Conservation (phyloP, 2,113 vertebrate species). For the Mellivora capensis region DNA sequence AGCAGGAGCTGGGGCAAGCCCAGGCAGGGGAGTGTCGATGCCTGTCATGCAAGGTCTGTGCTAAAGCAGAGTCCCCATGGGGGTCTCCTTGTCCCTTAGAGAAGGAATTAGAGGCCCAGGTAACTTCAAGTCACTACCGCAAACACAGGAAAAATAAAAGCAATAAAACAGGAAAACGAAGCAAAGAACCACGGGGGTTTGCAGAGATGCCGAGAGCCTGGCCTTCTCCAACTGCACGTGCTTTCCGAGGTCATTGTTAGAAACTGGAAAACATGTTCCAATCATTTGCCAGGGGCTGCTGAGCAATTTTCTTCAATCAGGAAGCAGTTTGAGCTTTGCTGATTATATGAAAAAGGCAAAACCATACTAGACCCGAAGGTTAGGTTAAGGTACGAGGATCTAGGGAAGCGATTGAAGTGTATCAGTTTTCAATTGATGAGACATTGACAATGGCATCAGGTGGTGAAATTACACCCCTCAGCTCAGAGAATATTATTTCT, state of each 20-base stretch:
- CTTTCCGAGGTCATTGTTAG: conserved; percentile 44
- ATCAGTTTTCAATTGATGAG: conserved; percentile 69
- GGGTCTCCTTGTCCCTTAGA: not conserved
- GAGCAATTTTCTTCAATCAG: conserved; percentile 66
- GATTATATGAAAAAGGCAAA: conserved; percentile 41
- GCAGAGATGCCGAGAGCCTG: not conserved
- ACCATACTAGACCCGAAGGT: not conserved
- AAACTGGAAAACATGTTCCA: conserved; percentile 58
- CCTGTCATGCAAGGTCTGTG: not conserved
- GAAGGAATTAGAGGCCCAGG: not conserved
- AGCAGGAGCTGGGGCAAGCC: not conserved
- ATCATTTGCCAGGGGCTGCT: conserved; percentile 45
- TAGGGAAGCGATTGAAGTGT: conserved; percentile 31
- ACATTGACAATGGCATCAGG: not conserved
- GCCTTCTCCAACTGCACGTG: not conserved
- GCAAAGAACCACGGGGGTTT: not conserved
- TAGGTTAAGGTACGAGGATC: conserved; percentile 6
- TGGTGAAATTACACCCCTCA: conserved; percentile 39
- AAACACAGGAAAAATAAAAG: conserved; percentile 36
- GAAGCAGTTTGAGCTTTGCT: conserved; percentile 60
- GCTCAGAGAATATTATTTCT: conserved; percentile 30
- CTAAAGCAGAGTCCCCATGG: not conserved
- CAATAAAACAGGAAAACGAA: conserved; percentile 36
- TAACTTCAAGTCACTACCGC: not conserved
- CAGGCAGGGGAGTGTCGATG: not conserved